These are phyloP conservation scores for Phaethornis superciliosus DNA, from an alignment of 2,113 vertebrate genomes.

Conservation along the genomic window DNA sequence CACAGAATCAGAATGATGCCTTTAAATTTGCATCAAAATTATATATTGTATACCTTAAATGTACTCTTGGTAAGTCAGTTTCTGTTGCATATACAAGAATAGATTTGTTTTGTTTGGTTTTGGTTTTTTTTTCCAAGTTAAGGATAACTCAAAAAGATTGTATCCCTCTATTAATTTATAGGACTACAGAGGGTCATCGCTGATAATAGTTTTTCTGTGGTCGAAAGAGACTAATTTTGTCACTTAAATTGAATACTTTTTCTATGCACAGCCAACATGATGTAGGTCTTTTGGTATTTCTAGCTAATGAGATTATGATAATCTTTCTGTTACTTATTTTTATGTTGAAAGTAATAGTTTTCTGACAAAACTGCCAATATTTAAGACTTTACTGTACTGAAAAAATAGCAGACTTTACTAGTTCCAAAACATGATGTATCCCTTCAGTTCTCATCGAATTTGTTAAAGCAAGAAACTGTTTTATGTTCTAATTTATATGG, in stretches of 20 bases:
- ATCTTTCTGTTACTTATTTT: background rate
- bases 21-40: background rate
- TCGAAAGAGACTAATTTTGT: background rate
- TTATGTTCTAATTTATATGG: background rate
- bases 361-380: background rate
- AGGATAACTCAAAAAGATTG: background rate
- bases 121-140: background rate
- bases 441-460: background rate
- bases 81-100: background rate
- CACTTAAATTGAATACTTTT: background rate
- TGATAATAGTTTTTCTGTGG: background rate
- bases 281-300: background rate
- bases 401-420: background rate
- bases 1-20: background rate
- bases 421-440: background rate
- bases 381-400: background rate
- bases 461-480: background rate
- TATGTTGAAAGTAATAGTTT: background rate
- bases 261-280: background rate
- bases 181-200: background rate
- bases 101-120: background rate
- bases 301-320: background rate
- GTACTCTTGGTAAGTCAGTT: background rate
- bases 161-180: background rate
- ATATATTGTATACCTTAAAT: background rate